These are phyloP conservation scores for Rousettus madagascariensis DNA, from an alignment of 2,797 vertebrate genomes.

Conservation along the genomic window DNA sequence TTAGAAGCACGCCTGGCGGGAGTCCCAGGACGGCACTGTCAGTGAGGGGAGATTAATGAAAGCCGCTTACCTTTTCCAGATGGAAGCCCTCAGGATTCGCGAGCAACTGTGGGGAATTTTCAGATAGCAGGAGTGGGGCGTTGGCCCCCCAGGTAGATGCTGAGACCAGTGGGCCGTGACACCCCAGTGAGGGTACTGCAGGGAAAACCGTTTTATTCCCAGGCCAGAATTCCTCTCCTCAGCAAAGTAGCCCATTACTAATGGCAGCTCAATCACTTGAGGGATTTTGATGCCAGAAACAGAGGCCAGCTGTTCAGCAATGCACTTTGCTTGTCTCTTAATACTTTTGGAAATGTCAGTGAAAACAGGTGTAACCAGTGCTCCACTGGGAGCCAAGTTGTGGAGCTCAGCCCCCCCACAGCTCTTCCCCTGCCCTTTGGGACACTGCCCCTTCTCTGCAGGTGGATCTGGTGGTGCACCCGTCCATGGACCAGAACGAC, in stretches of 20 bases:
- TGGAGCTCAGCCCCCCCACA: too few species aligned
- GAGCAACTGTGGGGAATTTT: not conserved
- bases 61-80: not conserved
- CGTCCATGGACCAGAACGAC: conserved; percentile 91
- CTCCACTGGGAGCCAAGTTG: not conserved
- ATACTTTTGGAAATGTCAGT: not conserved
- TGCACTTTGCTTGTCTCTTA: not conserved
- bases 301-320: not conserved
- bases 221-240: not conserved
- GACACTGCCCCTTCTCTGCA: conserved; percentile 68
- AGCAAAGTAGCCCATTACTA: rapidly evolving
- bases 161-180: not conserved
- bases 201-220: not conserved
- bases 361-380: not conserved
- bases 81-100: not conserved
- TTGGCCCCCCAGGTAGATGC: not conserved
- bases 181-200: not conserved
- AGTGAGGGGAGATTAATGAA: not conserved
- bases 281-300: not conserved
- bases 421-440: not conserved
- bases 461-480: conserved; percentile 95
- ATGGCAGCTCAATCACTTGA: rapidly evolving
- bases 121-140: not conserved
- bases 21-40: rapidly evolving
- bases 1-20: not conserved